These are phyloP conservation scores for Lacerta bilineata DNA, from an alignment of 2,797 vertebrate species.

Conservation along the genomic window DNA sequence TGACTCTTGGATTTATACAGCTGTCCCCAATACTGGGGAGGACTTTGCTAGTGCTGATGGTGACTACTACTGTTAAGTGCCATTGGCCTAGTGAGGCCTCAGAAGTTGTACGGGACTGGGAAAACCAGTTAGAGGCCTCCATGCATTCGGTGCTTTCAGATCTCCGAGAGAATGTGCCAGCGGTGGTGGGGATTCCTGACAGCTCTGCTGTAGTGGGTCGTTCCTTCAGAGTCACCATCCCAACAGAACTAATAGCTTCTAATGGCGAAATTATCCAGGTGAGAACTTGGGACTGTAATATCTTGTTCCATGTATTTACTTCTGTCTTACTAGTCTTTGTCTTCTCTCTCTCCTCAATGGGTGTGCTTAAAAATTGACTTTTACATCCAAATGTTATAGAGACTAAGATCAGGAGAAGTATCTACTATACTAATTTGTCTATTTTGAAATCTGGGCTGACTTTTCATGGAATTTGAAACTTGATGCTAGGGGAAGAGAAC, in stretches of 20 bases:
- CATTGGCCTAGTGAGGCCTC: slow-evolving; percentile 82
- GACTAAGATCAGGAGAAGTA: neutral
- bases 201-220: slow-evolving; percentile 90
- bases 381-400: neutral
- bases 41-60: slow-evolving; percentile 86
- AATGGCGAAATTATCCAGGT: slow-evolving; percentile 88
- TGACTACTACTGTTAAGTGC: slow-evolving; percentile 76
- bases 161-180: slow-evolving; percentile 83
- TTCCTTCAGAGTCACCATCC: slow-evolving; percentile 90
- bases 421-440: neutral
- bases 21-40: slow-evolving; percentile 80
- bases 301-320: neutral
- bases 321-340: neutral
- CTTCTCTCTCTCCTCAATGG: neutral
- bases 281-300: slow-evolving; percentile 61
- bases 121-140: slow-evolving; percentile 92
- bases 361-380: neutral
- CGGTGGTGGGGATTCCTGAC: slow-evolving; percentile 88
- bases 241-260: slow-evolving; percentile 83
- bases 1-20: slow-evolving; percentile 73
- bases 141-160: slow-evolving; percentile 90
- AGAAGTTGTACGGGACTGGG: slow-evolving; percentile 85
- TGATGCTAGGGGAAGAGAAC: neutral
- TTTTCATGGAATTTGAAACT: neutral
- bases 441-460: neutral